A percentile compares a stretch with the other conserved stretches of the same genome.
These are phyloP conservation scores for Hemibagrus wyckioides DNA, from an alignment of 2,113 vertebrate genomes.

Conservation along the genomic window DNA sequence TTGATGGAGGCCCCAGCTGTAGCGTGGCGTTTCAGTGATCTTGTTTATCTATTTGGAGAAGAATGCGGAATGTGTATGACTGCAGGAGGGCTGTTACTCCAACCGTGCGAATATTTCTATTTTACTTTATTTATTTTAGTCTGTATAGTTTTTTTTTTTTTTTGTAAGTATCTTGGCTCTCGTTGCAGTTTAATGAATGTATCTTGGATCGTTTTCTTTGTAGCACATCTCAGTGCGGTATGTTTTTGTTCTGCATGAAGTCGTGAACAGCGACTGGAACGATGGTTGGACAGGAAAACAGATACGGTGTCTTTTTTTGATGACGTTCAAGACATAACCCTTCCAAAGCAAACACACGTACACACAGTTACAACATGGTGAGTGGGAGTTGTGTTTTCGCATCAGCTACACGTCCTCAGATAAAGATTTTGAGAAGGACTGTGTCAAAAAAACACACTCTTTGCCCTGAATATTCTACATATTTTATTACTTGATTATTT, in stretches of 20 bases:
- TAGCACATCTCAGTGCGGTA: neutral
- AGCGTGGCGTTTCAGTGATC: slow-evolving; percentile 47
- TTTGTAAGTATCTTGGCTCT: neutral
- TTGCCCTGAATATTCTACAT: neutral
- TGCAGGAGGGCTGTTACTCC: slow-evolving; percentile 45
- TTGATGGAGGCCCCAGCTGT: slow-evolving; percentile 53
- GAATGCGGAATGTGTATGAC: slow-evolving; percentile 51
- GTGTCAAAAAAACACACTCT: neutral
- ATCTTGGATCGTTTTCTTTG: neutral
- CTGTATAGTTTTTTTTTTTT: neutral
- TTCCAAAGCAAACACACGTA: slow-evolving; percentile 14
- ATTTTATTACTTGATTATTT: neutral
- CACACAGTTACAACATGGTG: neutral
- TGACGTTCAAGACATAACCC: neutral
- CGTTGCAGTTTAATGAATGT: neutral
- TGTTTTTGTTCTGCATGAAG: slow-evolving; percentile 13
- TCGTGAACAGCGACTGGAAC: neutral
- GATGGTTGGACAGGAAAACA: slow-evolving; percentile 11
- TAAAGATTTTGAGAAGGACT: neutral
- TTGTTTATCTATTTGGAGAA: slow-evolving; percentile 63
- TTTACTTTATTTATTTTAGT: slow-evolving; percentile 35
- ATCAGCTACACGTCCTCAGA: neutral
- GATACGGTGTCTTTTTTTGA: neutral
- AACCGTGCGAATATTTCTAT: slow-evolving; percentile 29
- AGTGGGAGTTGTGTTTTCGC: neutral